Evolutionary conservation across 2,888 invertebrate species (phyloP).

Genomic region (Calameuta pallipes): DNA sequence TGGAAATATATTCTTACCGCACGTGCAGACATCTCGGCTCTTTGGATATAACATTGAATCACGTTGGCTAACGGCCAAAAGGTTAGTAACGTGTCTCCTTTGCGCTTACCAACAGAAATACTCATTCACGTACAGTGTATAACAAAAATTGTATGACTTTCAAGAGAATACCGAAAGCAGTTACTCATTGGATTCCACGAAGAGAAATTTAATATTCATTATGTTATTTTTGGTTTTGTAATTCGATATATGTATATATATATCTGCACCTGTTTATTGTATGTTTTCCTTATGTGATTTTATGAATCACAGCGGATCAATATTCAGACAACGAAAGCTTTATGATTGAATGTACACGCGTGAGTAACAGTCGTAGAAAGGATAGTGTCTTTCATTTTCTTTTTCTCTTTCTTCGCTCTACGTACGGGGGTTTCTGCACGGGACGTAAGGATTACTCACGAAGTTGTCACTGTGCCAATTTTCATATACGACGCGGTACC

Average conservation of each 20-base stretch:
- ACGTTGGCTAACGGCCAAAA: constrained; percentile 47
- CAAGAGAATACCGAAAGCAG: neutral
- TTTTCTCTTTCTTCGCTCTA: neutral
- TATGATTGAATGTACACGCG: neutral
- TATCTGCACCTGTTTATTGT: neutral
- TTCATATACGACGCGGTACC: constrained; percentile 35
- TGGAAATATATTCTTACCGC: neutral
- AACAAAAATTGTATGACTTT: neutral
- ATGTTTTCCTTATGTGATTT: neutral
- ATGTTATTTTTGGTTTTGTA: neutral
- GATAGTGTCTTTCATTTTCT: neutral
- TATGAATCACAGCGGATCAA: neutral
- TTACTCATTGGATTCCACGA: neutral
- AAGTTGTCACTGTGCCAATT: constrained; percentile 50
- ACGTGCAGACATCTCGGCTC: neutral
- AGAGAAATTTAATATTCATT: neutral
- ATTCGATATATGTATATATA: neutral
- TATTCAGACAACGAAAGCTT: neutral
- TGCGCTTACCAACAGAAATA: constrained; percentile 36
- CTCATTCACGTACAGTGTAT: constrained; percentile 35
- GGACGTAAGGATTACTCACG: constrained; percentile 54
- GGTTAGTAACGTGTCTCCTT: constrained; percentile 30
- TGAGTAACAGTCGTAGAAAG: neutral
- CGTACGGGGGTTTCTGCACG: constrained; percentile 11
- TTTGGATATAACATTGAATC: constrained; percentile 43